Evolutionary conservation across 1,140 invertebrate species (phyloP), one percentile per base, ranked within the genome.

Genomic region (Temnothorax curvispinosus): DNA sequence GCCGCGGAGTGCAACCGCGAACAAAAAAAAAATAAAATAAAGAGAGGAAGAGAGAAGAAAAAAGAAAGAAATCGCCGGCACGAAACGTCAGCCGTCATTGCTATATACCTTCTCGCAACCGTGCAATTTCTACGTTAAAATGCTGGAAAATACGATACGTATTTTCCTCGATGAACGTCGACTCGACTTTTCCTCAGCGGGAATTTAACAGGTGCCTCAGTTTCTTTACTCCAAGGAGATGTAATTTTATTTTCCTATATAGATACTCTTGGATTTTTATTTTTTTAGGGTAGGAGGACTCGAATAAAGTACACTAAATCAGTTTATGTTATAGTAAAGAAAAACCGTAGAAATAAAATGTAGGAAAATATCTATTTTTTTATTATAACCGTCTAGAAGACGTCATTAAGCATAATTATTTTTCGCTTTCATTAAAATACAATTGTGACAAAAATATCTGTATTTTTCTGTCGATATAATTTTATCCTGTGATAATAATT

Each of bases 121-220:
- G 13, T 67, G 76, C 76, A 65, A 78, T 81, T 81, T 54, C 77
- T 74, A 35, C 54, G 54, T 60, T 82, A 74, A 60, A 81, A 81
- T 81, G 58, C 80, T 60, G 69, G 80, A 84, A 84, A 64, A 74
- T 84, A 60, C 80, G 80, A 74, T 74, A 74, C 80, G 80, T 58
- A 74, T 52, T 82, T 81, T 47, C 80, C 41, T 27, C 80, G 80
- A 84, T 60, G 80, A 60, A 54, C 27, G 69, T 74, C 80, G 80
- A 74, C 27, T 84, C 54, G 69, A 74, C 54, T 74, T 84, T 75
- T 84, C 69, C 69, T 35, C 56, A 44, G 69, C 67, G 80, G 44
- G 80, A 84, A 84, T 60, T 62, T 75, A 74, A 56, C 80, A 84
- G 80, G 69, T 84, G 80, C 69, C 67, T 69, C 80, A 60, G 65